Percentiles rank a stretch among this genome's conserved stretches.
Conservation (phyloP, 2,797 vertebrate species). For the Podarcis siculus region DNA sequence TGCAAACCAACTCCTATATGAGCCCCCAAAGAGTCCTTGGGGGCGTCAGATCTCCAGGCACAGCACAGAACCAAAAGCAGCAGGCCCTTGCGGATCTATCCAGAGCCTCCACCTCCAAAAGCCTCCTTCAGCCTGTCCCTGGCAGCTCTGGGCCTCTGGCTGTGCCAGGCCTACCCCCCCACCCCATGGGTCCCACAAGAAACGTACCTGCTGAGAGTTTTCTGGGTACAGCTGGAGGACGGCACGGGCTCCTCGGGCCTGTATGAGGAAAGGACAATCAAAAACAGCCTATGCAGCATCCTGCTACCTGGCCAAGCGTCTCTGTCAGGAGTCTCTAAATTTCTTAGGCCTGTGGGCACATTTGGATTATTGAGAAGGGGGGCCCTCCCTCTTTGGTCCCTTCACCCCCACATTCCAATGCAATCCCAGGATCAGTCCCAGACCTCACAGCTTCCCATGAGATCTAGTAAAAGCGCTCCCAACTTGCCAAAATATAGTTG, state of each 20-base stretch:
- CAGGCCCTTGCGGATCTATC: neutral
- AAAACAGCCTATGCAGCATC: neutral
- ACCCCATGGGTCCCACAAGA: neutral
- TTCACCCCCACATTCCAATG: too few species aligned
- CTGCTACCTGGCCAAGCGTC: neutral
- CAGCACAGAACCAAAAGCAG: neutral
- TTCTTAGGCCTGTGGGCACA: too few species aligned
- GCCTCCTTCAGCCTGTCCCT: neutral
- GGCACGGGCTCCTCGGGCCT: constrained; percentile 90
- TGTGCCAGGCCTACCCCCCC: neutral
- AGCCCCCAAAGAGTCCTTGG: neutral
- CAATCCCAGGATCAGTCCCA: too few species aligned
- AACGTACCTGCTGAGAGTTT: constrained; percentile 91
- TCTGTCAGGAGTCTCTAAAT: neutral
- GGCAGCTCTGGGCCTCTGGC: neutral
- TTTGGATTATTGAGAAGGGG: too few species aligned
- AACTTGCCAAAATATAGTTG: too few species aligned
- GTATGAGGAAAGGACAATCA: neutral
- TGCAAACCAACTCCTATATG: neutral
- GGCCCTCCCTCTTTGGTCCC: too few species aligned
- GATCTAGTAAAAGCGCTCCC: too few species aligned
- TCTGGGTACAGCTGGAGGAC: constrained; percentile 96
- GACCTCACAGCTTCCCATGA: too few species aligned
- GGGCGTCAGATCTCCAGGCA: neutral
- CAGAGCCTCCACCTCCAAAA: neutral